phyloP scores from a whole-genome alignment of 2,113 vertebrate genomes.

The Triplophysa rosa region DNA sequence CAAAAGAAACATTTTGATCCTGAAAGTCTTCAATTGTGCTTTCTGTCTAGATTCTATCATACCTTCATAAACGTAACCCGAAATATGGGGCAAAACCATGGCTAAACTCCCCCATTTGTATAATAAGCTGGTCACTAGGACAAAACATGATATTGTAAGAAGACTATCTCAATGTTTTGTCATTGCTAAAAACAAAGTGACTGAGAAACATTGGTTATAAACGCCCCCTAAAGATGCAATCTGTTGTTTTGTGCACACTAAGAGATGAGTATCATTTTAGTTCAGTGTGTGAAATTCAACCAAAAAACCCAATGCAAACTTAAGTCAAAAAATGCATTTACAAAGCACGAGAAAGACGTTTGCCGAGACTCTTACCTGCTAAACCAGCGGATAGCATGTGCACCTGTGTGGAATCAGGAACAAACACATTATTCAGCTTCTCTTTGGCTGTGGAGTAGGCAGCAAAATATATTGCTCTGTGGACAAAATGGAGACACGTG shows the following conservation, averaged over 20 bases:
- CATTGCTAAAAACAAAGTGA: constrained; percentile 29
- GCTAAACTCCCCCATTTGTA: constrained; percentile 38
- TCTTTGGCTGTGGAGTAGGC: constrained; percentile 97
- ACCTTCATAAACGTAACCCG: constrained; percentile 27
- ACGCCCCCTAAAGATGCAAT: constrained; percentile 31
- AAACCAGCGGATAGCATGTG: constrained; percentile 96
- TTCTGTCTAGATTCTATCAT: constrained; percentile 59
- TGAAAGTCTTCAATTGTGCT: constrained; percentile 78
- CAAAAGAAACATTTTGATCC: constrained; percentile 56
- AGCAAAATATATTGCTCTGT: constrained; percentile 97
- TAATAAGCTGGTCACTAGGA: constrained; percentile 30
- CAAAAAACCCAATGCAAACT: constrained; percentile 41
- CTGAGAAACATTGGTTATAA: constrained; percentile 44
- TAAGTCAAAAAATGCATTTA: constrained; percentile 37
- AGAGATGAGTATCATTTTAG: constrained; percentile 51
- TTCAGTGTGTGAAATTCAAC: constrained; percentile 48
- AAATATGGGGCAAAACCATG: constrained; percentile 24
- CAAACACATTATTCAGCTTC: constrained; percentile 87
- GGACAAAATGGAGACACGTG: not conserved
- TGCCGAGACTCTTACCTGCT: constrained; percentile 85
- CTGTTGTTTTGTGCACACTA: constrained; percentile 35
- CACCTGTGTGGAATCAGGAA: constrained; percentile 92
- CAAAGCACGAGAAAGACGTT: not conserved
- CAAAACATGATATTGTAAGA: constrained; percentile 27
- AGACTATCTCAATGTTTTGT: not conserved